Percentiles rank a stretch among this genome's conserved stretches.
Conservation (phyloP, 2,888 invertebrate genomes). For the Sphaerolaimus hirsutus region DNA sequence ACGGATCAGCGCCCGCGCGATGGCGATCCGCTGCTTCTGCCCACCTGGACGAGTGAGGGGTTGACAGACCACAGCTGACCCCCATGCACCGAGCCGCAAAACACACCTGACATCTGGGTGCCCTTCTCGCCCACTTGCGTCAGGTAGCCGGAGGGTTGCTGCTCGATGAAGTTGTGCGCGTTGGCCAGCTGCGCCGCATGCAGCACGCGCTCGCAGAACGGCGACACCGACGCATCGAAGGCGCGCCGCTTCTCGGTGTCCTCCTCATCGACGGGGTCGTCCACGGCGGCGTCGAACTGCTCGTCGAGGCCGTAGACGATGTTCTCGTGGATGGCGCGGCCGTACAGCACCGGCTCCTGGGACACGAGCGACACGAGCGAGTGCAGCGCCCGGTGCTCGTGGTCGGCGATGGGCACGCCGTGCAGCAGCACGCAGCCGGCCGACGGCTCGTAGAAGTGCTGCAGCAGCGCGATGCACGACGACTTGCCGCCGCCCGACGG, state of each 20-base stretch:
- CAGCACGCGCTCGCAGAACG: too few relatives aligned
- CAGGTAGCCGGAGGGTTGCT: conserved; percentile 26
- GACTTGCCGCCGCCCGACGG: conserved; percentile 30
- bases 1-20: conserved; percentile 26
- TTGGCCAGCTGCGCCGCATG: conserved; percentile 27
- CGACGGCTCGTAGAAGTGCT: conserved; percentile 28
- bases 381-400: conserved; percentile 28
- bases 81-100: not conserved
- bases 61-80: too few relatives aligned
- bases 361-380: conserved; percentile 27
- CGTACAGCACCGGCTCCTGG: conserved; percentile 31
- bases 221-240: too few relatives aligned
- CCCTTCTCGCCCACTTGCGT: conserved; percentile 30
- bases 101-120: conserved; percentile 26
- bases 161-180: conserved; percentile 27
- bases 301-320: conserved; percentile 15
- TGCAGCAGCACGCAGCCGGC: conserved; percentile 27
- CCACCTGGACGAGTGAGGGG: conserved; percentile 13
- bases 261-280: too few relatives aligned
- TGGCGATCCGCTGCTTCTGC: conserved; percentile 26
- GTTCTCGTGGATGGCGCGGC: conserved; percentile 24
- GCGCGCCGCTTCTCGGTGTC: too few relatives aligned
- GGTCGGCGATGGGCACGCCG: conserved; percentile 20
- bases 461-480: conserved; percentile 27
- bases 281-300: too few relatives aligned